Percentiles rank a stretch among this genome's conserved stretches.
These are phyloP conservation scores for Actinernus sp. DNA, from an alignment of 92 coral and sea anemone genomes.

Conservation along the genomic window DNA sequence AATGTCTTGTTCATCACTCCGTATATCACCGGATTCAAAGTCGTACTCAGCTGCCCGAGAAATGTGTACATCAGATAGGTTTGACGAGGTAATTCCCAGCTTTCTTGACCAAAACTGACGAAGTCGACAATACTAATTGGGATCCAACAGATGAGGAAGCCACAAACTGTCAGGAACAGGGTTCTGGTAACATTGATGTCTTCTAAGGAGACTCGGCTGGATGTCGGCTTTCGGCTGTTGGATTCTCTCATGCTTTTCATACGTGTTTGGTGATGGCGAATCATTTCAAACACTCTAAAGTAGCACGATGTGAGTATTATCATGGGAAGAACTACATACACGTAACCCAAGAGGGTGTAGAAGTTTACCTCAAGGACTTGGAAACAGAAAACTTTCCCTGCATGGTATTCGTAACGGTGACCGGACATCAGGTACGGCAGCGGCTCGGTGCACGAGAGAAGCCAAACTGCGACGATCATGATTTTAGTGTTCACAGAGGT, in stretches of 20 bases:
- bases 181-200: constrained; percentile 76
- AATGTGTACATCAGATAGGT: constrained; percentile 84
- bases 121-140: constrained; percentile 78
- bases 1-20: constrained; percentile 89
- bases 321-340: constrained; percentile 64
- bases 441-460: constrained; percentile 64
- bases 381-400: constrained; percentile 88
- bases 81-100: constrained; percentile 79
- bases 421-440: constrained; percentile 76
- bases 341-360: constrained; percentile 73
- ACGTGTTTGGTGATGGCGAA: constrained; percentile 58
- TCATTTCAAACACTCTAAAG: constrained; percentile 60
- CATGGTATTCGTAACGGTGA: constrained; percentile 78
- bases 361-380: constrained; percentile 76
- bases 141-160: constrained; percentile 74
- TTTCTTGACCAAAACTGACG: constrained; percentile 72
- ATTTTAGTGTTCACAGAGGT: constrained; percentile 59
- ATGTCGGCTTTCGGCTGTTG: constrained; percentile 10
- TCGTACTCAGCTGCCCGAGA: constrained; percentile 76
- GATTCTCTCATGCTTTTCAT: constrained; percentile 16
- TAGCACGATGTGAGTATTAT: constrained; percentile 62
- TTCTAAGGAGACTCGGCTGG: constrained; percentile 53
- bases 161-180: constrained; percentile 75
- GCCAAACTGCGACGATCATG: constrained; percentile 72
- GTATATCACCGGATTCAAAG: constrained; percentile 74